phyloP scores from a whole-genome alignment of 2,888 invertebrate genomes.

The Torymus aiolomorphi region DNA sequence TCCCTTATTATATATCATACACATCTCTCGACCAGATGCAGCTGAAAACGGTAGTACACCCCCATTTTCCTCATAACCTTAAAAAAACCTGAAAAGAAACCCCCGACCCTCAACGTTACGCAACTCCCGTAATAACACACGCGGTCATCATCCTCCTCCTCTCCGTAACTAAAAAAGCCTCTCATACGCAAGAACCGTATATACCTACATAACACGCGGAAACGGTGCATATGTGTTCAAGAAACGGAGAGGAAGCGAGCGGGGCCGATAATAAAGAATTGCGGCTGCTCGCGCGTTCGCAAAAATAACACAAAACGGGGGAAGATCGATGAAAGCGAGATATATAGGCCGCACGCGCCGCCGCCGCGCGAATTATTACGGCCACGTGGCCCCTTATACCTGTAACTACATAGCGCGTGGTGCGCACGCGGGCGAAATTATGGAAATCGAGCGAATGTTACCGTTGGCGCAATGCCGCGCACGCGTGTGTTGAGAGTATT shows the following conservation, averaged over 20 bases:
- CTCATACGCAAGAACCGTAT: background rate
- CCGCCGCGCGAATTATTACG: slow-evolving; percentile 28
- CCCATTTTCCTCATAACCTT: too few relatives aligned
- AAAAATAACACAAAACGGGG: slow-evolving; percentile 20
- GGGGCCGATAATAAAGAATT: slow-evolving; percentile 38
- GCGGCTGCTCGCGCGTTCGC: background rate
- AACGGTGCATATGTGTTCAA: background rate
- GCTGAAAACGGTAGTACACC: too few relatives aligned
- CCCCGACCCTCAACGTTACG: background rate
- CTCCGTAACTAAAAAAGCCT: background rate
- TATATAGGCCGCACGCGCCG: slow-evolving; percentile 35
- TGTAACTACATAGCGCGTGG: too few relatives aligned
- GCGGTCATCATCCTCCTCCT: background rate
- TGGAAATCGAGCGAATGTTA: slow-evolving; percentile 51
- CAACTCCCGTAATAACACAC: slow-evolving; percentile 15
- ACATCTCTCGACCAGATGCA: too few relatives aligned
- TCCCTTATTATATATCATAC: too few relatives aligned
- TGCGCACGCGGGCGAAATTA: slow-evolving; percentile 33
- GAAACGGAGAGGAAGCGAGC: background rate
- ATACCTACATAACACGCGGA: background rate
- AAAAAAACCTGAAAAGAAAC: too few relatives aligned
- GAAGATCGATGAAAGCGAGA: slow-evolving; percentile 50
- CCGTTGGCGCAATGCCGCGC: slow-evolving; percentile 30
- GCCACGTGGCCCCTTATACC: slow-evolving; percentile 15
- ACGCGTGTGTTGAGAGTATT: too few relatives aligned